These are phyloP conservation scores for Matsumyia berberina DNA, from an alignment of 2,888 invertebrate species.

Conservation along the genomic window DNA sequence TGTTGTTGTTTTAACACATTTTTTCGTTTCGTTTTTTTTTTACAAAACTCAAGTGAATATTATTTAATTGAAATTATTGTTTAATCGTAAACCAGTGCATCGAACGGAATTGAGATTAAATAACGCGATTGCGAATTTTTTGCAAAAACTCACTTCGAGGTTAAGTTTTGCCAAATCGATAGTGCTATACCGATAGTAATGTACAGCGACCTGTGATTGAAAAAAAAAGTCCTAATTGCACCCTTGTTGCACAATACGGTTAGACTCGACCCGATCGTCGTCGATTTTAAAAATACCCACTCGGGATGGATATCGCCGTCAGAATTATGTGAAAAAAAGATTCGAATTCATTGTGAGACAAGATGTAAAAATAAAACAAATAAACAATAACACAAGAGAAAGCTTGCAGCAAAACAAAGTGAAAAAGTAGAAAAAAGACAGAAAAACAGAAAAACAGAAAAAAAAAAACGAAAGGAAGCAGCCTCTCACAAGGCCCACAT, in stretches of 20 bases:
- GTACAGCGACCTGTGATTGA: constrained; percentile 53
- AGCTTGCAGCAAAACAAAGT: constrained; percentile 61
- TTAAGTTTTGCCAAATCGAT: constrained; percentile 73
- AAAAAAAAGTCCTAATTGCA: constrained; percentile 56
- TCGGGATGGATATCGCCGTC: constrained; percentile 5
- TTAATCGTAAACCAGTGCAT: background rate
- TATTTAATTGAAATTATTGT: background rate
- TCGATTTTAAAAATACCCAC: constrained; percentile 52
- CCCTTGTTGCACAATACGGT: constrained; percentile 62
- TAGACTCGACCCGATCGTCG: constrained; percentile 19
- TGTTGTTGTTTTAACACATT: constrained; percentile 27
- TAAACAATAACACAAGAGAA: constrained; percentile 65
- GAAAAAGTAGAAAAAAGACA: constrained; percentile 18
- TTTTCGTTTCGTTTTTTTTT: too few relatives aligned
- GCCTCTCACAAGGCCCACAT: constrained; percentile 38
- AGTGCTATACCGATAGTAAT: constrained; percentile 31
- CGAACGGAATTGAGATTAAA: constrained; percentile 43
- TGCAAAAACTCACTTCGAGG: constrained; percentile 11
- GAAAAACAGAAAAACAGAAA: constrained; percentile 26
- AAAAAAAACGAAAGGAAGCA: constrained; percentile 46
- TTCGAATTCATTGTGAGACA: constrained; percentile 44
- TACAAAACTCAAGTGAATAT: too few relatives aligned
- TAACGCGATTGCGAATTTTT: background rate
- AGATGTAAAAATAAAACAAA: constrained; percentile 65
- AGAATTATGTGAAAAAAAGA: constrained; percentile 14